phyloP scores from a whole-genome alignment of 2,888 invertebrate species.

The Mesorhabditis spiculigera region DNA sequence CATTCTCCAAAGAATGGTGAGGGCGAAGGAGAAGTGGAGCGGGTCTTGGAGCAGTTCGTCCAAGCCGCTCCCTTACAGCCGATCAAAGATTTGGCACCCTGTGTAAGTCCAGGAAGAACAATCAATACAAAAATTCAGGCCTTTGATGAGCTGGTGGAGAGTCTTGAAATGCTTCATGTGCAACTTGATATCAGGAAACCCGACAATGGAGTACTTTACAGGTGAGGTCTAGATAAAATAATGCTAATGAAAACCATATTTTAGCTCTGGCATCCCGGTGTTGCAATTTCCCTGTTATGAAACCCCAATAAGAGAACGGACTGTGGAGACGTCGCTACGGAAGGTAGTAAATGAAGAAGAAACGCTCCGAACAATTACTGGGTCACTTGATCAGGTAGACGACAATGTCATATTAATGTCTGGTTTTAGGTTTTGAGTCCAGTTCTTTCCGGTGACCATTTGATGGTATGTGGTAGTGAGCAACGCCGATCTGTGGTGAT shows the following conservation, averaged over 20 bases:
- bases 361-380: constrained; percentile 26
- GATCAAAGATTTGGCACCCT: constrained; percentile 27
- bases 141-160: not conserved
- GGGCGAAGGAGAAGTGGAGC: not conserved
- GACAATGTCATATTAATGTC: not conserved
- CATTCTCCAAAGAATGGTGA: not conserved
- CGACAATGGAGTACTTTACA: constrained; percentile 14
- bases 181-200: not conserved
- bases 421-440: constrained; percentile 40
- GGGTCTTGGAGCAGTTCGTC: constrained; percentile 4
- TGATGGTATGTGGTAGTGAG: constrained; percentile 41
- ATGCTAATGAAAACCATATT: not conserved
- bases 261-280: not conserved
- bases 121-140: constrained; percentile 7
- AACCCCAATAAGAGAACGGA: constrained; percentile 11
- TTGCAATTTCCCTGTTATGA: constrained; percentile 13
- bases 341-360: constrained; percentile 16
- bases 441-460: constrained; percentile 40
- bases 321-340: too few species aligned
- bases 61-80: constrained; percentile 17
- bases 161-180: constrained; percentile 9
- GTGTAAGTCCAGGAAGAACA: constrained; percentile 20
- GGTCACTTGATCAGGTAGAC: constrained; percentile 29
- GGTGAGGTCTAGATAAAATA: not conserved
- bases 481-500: constrained; percentile 39